These are phyloP conservation scores for Hyalella azteca DNA, from an alignment of 2,888 invertebrate species.

Conservation along the genomic window DNA sequence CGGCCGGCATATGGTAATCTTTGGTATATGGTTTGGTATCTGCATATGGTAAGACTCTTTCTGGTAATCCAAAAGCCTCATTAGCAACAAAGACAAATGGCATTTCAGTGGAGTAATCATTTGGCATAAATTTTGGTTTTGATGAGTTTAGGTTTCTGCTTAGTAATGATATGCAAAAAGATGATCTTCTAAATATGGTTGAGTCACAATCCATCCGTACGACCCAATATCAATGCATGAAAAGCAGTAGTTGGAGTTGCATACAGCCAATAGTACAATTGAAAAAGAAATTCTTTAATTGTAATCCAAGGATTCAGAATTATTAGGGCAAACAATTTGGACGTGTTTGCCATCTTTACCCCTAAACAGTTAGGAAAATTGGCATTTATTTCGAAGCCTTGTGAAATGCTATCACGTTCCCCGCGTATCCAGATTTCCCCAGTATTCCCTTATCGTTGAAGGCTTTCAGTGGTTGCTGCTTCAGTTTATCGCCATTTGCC, in stretches of 20 bases:
- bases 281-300: slow-evolving; percentile 45
- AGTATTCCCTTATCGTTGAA: too few species aligned
- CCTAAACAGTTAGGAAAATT: slow-evolving; percentile 61
- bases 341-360: slow-evolving; percentile 59
- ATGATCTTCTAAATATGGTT: neutral
- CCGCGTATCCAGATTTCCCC: too few species aligned
- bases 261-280: slow-evolving; percentile 40
- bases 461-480: too few species aligned
- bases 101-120: slow-evolving; percentile 48
- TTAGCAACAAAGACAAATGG: slow-evolving; percentile 60
- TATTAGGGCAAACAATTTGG: slow-evolving; percentile 9
- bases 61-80: slow-evolving; percentile 61
- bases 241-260: slow-evolving; percentile 43
- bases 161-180: neutral
- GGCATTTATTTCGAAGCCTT: slow-evolving; percentile 59
- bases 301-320: slow-evolving; percentile 37
- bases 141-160: neutral
- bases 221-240: slow-evolving; percentile 42
- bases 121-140: neutral
- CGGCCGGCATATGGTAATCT: slow-evolving; percentile 60
- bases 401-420: slow-evolving; percentile 58
- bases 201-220: slow-evolving; percentile 42
- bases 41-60: slow-evolving; percentile 60
- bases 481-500: too few species aligned
- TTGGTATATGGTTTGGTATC: too few species aligned